phyloP scores from a whole-genome alignment of 2,888 invertebrate genomes.

The Lycophotia porphyrea region DNA sequence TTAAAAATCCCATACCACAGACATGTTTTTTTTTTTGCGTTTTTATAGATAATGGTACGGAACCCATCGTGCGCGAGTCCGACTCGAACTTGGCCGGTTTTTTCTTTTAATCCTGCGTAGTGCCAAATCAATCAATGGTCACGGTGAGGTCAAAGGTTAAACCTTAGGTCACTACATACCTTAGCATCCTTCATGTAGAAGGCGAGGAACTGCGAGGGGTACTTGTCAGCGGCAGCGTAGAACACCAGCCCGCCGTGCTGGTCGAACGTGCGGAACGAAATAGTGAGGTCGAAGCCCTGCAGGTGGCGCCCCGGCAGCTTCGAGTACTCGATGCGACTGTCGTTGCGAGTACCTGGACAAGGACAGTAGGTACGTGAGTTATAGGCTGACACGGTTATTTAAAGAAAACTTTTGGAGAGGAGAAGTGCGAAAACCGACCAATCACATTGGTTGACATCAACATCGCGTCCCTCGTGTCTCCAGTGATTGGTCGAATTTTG shows the following conservation, averaged over 20 bases:
- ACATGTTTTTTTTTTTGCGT: no score
- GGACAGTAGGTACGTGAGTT: neutral
- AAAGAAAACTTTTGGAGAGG: neutral
- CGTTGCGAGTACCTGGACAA: constrained; percentile 91
- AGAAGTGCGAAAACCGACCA: neutral
- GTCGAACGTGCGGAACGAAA: constrained; percentile 94
- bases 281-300: constrained; percentile 93
- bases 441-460: neutral
- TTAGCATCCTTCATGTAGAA: constrained; percentile 94
- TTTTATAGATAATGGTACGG: no score
- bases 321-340: constrained; percentile 94
- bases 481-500: neutral
- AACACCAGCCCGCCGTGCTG: constrained; percentile 95
- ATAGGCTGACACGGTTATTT: neutral
- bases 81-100: no score
- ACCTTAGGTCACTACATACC: constrained; percentile 81
- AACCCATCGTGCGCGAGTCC: no score
- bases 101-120: neutral
- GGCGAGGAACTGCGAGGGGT: constrained; percentile 93
- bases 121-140: neutral
- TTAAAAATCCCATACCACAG: no score
- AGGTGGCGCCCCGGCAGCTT: constrained; percentile 91
- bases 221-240: constrained; percentile 91
- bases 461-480: neutral
- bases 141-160: neutral